Percentiles rank a stretch among this genome's conserved stretches.
phyloP scores from a whole-genome alignment of 2,113 vertebrate species.

The Neotoma lepida region DNA sequence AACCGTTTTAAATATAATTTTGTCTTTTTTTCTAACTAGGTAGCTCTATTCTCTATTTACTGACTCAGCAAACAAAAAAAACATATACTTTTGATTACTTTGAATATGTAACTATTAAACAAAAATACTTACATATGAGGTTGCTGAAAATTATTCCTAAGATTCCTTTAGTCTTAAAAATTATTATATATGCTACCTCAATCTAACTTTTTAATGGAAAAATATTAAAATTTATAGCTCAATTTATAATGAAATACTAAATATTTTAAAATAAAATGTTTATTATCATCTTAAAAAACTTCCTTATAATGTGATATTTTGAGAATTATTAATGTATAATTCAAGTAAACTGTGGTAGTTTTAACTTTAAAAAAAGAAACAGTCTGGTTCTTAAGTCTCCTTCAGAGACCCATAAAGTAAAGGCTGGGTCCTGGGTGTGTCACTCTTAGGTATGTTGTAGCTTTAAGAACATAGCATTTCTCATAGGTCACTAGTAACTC shows the following conservation, averaged over 20 bases:
- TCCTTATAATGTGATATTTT: constrained; percentile 14
- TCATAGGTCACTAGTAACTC: not conserved
- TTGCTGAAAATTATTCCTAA: constrained; percentile 18
- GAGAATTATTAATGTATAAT: not conserved
- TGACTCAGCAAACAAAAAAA: constrained; percentile 1
- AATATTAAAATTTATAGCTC: constrained; percentile 23
- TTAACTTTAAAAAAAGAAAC: constrained; percentile 46
- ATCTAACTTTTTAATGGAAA: not conserved
- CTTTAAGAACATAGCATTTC: no score
- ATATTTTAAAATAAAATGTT: constrained; percentile 45
- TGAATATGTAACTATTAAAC: constrained; percentile 50
- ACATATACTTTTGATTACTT: constrained; percentile 38
- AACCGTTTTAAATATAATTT: constrained; percentile 18
- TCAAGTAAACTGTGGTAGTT: constrained; percentile 36
- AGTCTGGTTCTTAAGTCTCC: not conserved
- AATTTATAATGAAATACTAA: constrained; percentile 54
- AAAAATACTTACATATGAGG: constrained; percentile 15
- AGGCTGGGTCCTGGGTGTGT: no score
- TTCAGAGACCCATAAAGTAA: not conserved
- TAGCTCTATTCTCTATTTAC: constrained; percentile 3
- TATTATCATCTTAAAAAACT: constrained; percentile 15
- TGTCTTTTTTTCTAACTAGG: constrained; percentile 30
- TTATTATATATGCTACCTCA: not conserved
- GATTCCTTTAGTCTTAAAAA: constrained; percentile 46
- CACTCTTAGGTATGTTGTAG: not conserved